Base-by-base conservation (phyloP, 2,113 vertebrate species). In the Zosterops lateralis region DNA sequence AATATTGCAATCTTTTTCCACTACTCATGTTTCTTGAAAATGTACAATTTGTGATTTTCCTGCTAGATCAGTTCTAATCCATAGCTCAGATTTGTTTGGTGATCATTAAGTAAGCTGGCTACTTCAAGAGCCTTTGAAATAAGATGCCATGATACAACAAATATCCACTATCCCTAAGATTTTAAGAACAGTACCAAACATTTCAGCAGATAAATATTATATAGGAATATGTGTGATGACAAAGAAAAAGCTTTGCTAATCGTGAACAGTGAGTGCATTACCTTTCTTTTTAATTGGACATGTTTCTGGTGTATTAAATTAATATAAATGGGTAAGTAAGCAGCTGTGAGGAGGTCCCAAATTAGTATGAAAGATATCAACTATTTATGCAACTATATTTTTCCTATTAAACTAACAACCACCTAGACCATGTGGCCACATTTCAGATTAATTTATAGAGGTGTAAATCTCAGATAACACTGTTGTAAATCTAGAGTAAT, bases 391-490 rank as follows among this genome's bases (percentile, higher is more conserved):
- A 79, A 61, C 73, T 92, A 26, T 84, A 67, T 76, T 88, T 96
- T 91, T 90, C 47, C 74, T 85, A 91, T 88, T 91, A 87, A 91
- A 47, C 67, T 91, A 92, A 77, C 51, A 96, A 91, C 67, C 28
- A 87, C 32, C 32, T 87, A 86, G 91, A 79, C 67, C 19, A 26
- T 60, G 61, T 64, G 78, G 61, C 15, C 51, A 81, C 64, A 71
- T 80, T 87, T 92, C 36, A 82, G 72, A 77, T 87, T 90, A 73
- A 92, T 95, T 93, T 88, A 89, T 73, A 90, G 84, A 91, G 71
- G 78, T 94, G 75, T 91, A 94, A 95, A 95, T 92, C 87, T 96
- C 89, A 87, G 78, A 91, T 85, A 95, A 83, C 67, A 90, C 51
- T 73, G 78, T 74, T 90, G 87, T 96, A 95, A 95, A 92, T 91